Conservation (phyloP, 2,797 vertebrate species). For the Pseudopleuronectes americanus region DNA sequence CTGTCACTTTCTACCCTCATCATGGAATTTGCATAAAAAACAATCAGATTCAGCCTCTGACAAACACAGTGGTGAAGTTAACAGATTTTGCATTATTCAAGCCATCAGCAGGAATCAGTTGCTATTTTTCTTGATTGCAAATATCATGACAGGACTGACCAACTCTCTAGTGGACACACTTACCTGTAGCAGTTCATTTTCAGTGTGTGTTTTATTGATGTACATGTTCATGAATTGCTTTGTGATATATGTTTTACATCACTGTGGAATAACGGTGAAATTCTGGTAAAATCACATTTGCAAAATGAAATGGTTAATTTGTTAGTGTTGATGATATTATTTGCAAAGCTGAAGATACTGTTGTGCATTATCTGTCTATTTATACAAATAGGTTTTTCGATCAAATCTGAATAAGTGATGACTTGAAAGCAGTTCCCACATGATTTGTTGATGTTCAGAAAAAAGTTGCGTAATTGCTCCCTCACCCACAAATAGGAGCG, state of each 20-base stretch:
- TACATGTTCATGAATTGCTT: conserved; percentile 93
- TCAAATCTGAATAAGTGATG: conserved; percentile 5
- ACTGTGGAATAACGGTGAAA: conserved; percentile 88
- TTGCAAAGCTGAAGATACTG: not conserved
- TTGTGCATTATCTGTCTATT: conserved; percentile 2
- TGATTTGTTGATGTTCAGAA: not conserved
- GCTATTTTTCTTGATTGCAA: conserved; percentile 92
- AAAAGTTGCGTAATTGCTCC: not conserved
- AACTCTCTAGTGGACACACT: conserved; percentile 90
- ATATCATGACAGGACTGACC: conserved; percentile 90
- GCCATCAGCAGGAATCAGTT: conserved; percentile 93
- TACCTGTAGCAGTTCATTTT: conserved; percentile 76
- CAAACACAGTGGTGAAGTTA: conserved; percentile 44
- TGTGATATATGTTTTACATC: conserved; percentile 85
- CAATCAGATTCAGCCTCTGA: conserved; percentile 19
- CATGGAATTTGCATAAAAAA: conserved; percentile 80
- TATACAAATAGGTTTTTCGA: not conserved
- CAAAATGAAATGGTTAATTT: not conserved
- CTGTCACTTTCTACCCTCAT: conserved; percentile 83
- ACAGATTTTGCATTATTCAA: conserved; percentile 85
- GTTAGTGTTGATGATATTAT: not conserved
- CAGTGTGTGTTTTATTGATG: conserved; percentile 83
- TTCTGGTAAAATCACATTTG: conserved; percentile 84
- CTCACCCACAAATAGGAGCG: not conserved
- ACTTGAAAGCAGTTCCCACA: not conserved